Base-by-base conservation (phyloP, 2,888 invertebrate genomes). In the Gisinianus flammeolus region DNA sequence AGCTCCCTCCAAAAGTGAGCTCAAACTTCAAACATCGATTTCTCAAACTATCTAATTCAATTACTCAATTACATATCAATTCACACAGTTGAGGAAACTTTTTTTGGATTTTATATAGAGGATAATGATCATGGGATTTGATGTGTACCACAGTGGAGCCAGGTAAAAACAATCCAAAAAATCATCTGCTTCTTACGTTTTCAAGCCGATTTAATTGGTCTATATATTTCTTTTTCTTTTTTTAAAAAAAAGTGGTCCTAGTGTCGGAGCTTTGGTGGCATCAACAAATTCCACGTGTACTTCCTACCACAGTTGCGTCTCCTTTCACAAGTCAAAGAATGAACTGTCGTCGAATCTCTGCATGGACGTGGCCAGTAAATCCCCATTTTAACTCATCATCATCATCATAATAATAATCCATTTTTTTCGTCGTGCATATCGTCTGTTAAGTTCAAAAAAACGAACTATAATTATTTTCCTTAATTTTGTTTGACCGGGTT, bases 1-100 rank as follows among this genome's bases (percentile, higher is more conserved):
- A 90, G 0, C 88, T 94, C 54, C 94, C 94, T 0, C 79, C 91
- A 0, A 85, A 85, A 0, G 85, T 81, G 58, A 81, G 76, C 22
- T 28, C 6, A n/a, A n/a, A n/a, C 19, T 24, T 62, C 12, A 62
- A 1, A 52, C 0, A 19, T 2, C 16, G 35, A 12, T 70, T 35
- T 76, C 5, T 66, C 66, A 26, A 28, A 76, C n/a, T n/a, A n/a
- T n/a, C n/a, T n/a, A n/a, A n/a, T n/a, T n/a, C n/a, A n/a, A n/a
- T 67, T 78, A 31, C 26, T 66, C 35, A 66, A 12, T n/a, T n/a
- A n/a, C n/a, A n/a, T n/a, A n/a, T n/a, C n/a, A n/a, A n/a, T n/a
- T n/a, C n/a, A n/a, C n/a, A n/a, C n/a, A n/a, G n/a, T n/a, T n/a
- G n/a, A n/a, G n/a, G n/a, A n/a, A 10, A 6, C 19, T 58, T 62